Conservation (phyloP, 2,888 invertebrate species). For the Pyrrhia umbra region DNA sequence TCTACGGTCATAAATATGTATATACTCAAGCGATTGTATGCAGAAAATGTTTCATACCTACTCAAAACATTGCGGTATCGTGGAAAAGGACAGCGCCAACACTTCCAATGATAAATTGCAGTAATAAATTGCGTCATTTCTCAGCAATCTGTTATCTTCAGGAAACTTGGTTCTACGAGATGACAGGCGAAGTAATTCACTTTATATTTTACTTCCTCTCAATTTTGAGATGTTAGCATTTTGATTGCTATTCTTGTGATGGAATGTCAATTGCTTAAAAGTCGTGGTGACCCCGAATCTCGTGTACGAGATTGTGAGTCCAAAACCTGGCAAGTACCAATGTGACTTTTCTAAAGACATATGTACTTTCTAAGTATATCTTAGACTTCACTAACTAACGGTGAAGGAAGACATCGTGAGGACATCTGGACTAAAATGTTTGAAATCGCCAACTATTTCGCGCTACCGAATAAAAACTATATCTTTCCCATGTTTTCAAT, state of each 20-base stretch:
- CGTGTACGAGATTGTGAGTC: too few relatives aligned
- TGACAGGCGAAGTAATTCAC: conserved; percentile 35
- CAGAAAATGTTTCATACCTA: conserved; percentile 2
- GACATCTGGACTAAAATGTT: too few relatives aligned
- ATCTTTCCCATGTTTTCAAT: too few relatives aligned
- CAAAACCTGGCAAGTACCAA: too few relatives aligned
- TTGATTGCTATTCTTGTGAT: background rate
- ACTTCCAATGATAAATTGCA: conserved; percentile 35
- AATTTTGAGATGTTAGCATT: background rate
- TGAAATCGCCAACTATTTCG: too few relatives aligned
- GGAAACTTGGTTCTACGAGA: conserved; percentile 21
- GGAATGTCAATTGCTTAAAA: background rate
- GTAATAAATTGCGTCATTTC: conserved; percentile 26
- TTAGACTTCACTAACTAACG: too few relatives aligned
- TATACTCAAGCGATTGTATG: background rate
- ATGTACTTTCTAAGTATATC: too few relatives aligned
- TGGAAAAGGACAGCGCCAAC: background rate
- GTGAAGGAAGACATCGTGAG: too few relatives aligned
- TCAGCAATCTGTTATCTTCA: conserved; percentile 31
- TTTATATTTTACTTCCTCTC: background rate
- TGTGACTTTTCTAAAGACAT: too few relatives aligned
- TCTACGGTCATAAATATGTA: background rate
- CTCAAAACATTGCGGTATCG: background rate
- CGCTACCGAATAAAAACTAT: too few relatives aligned
- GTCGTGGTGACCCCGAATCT: too few relatives aligned